Percentiles rank a stretch among this genome's conserved stretches.
These are phyloP conservation scores for Gyrodactylus bullatarudis DNA, from an alignment of 1,140 invertebrate species.

Conservation along the genomic window DNA sequence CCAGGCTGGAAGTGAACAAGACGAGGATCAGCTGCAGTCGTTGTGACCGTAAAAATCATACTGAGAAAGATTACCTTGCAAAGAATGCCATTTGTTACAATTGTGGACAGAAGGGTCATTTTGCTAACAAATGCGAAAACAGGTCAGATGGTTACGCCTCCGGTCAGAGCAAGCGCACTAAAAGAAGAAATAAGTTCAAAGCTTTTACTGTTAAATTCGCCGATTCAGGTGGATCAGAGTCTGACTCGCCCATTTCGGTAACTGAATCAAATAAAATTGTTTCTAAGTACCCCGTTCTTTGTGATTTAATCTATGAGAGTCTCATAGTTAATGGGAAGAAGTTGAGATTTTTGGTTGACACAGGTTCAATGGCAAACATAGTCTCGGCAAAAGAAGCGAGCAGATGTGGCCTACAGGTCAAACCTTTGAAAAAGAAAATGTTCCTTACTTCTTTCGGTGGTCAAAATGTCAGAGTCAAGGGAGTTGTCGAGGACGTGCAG, in stretches of 20 bases:
- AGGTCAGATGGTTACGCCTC: neutral
- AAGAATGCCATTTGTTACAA: neutral
- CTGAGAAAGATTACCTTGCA: neutral
- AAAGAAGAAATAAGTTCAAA: neutral
- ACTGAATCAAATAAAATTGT: neutral
- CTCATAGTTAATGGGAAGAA: neutral
- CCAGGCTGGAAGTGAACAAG: neutral
- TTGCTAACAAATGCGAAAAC: neutral
- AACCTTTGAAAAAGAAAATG: neutral
- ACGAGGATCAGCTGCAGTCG: neutral
- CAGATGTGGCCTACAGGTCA: neutral
- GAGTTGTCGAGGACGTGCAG: neutral
- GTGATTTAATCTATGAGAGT: neutral
- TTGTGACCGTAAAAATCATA: neutral
- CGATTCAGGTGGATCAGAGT: neutral
- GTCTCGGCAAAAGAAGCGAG: neutral
- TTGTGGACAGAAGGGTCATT: neutral
- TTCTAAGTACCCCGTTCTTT: neutral
- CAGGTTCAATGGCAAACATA: neutral
- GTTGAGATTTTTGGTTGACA: neutral
- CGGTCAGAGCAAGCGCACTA: neutral
- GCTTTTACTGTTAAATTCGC: no score
- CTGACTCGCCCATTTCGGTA: neutral
- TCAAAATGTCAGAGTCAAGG: neutral
- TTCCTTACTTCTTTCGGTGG: neutral